Conservation (phyloP, 2,113 vertebrate species). For the Platysternon megacephalum region DNA sequence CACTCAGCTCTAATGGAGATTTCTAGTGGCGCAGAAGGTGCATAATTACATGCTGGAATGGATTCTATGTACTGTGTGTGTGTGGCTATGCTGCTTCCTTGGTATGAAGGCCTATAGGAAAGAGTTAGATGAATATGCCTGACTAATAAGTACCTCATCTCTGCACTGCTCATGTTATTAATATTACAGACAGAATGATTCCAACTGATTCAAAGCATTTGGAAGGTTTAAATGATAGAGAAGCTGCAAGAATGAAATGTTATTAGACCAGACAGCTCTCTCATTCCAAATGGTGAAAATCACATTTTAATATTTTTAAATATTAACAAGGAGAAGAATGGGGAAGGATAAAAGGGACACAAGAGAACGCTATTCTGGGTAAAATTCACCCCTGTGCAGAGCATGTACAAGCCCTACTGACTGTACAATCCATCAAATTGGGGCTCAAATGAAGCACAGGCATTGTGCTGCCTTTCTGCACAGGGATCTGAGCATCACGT, state of each 20-base stretch:
- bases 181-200: background rate
- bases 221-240: slow-evolving; percentile 7
- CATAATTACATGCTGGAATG: too few relatives aligned
- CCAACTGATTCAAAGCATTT: background rate
- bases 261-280: background rate
- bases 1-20: fast-evolving
- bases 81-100: background rate
- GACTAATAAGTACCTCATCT: background rate
- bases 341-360: background rate
- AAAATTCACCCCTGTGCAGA: background rate
- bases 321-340: background rate
- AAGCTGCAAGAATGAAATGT: background rate
- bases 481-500: fast-evolving
- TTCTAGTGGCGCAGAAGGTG: background rate
- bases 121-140: background rate
- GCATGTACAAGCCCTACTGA: background rate
- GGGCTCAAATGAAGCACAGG: background rate
- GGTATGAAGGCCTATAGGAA: slow-evolving; percentile 4
- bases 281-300: background rate
- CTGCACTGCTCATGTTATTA: background rate
- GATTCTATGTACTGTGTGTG: background rate
- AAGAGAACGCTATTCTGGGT: background rate
- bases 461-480: background rate
- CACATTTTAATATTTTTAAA: background rate
- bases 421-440: background rate